Conservation (phyloP, 2,113 vertebrate species). For the Saimiri boliviensis region DNA sequence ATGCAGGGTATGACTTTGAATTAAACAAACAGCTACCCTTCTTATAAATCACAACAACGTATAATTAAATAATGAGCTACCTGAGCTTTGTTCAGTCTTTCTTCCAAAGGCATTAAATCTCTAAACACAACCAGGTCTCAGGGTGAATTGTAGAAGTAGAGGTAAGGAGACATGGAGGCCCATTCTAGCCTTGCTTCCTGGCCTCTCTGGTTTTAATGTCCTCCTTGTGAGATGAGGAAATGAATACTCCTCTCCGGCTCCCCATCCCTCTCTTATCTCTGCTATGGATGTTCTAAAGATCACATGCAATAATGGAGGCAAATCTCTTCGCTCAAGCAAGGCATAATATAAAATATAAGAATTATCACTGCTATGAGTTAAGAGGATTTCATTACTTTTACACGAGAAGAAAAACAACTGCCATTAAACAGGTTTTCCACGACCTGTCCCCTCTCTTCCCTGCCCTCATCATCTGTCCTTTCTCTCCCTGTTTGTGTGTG, state of each 20-base stretch:
- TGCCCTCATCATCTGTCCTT: neutral
- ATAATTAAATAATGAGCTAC: conserved; percentile 41
- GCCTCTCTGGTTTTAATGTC: neutral
- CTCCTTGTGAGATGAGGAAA: neutral
- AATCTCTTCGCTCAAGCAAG: neutral
- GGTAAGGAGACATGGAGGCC: neutral
- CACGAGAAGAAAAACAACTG: neutral
- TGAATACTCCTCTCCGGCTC: too few species aligned
- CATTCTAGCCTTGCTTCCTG: neutral
- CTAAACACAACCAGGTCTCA: neutral
- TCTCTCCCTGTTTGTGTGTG: neutral
- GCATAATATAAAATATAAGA: neutral
- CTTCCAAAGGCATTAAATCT: neutral
- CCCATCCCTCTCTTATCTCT: too few species aligned
- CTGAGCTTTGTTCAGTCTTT: neutral
- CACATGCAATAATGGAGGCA: neutral
- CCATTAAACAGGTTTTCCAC: neutral
- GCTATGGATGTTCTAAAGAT: neutral
- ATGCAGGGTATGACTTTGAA: neutral
- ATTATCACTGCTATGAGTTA: neutral
- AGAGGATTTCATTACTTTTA: neutral
- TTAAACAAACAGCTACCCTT: conserved; percentile 52
- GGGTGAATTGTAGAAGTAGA: rapidly evolving
- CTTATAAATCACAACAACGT: conserved; percentile 46
- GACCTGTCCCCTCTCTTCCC: rapidly evolving